Percentiles rank a stretch among this genome's conserved stretches.
Conservation (phyloP, 2,888 invertebrate species). For the Epiblema foenella region DNA sequence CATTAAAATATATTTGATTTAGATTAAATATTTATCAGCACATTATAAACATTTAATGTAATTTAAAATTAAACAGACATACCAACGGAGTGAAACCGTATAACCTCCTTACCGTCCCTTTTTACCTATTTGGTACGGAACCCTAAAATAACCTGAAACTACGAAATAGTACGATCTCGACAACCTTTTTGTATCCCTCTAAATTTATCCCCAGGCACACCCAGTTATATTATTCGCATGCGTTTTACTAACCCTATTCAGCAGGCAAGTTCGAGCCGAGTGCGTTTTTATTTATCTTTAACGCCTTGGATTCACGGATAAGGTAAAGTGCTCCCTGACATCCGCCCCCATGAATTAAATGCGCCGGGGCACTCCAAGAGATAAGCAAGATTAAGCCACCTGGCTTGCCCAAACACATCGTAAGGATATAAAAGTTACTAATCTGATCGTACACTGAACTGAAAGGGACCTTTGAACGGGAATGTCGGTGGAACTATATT, state of each 20-base stretch:
- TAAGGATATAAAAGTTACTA: constrained; percentile 25
- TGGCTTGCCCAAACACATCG: constrained; percentile 4
- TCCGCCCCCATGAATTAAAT: neutral
- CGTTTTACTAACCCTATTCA: neutral
- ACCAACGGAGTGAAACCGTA: no score
- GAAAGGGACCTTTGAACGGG: constrained; percentile 10
- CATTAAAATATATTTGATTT: no score
- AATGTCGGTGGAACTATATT: constrained; percentile 1
- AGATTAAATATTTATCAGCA: no score
- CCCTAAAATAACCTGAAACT: no score
- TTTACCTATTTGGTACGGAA: no score
- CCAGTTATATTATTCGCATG: neutral
- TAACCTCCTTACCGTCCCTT: no score
- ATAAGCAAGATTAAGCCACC: constrained; percentile 30
- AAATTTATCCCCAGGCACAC: neutral
- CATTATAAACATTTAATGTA: no score
- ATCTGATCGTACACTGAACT: constrained; percentile 19
- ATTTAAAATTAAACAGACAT: no score
- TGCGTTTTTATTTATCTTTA: constrained; percentile 28
- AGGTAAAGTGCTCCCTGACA: constrained; percentile 21
- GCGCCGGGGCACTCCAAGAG: constrained; percentile 22
- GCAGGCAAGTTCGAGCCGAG: neutral
- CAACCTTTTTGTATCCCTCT: neutral
- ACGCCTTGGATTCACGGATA: constrained; percentile 16
- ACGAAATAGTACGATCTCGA: no score